Conservation (phyloP, 2,797 vertebrate genomes). For the Agapornis canus region DNA sequence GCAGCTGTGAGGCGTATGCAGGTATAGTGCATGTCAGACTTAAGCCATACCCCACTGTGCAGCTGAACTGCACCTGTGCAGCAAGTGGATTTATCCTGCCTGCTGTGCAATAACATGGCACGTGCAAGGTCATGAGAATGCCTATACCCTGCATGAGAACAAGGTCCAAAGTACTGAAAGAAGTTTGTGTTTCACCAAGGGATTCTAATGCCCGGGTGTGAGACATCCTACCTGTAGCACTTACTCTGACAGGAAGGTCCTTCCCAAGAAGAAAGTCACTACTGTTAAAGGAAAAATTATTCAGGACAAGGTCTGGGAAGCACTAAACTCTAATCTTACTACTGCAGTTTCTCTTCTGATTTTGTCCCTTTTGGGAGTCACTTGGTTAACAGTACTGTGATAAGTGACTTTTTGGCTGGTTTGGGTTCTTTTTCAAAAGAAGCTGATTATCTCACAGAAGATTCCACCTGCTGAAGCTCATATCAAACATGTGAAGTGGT, state of each 20-base stretch:
- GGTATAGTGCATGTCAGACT: neutral
- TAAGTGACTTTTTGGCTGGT: neutral
- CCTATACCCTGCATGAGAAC: neutral
- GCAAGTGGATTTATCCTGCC: neutral
- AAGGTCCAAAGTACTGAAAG: neutral
- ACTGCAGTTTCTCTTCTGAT: neutral
- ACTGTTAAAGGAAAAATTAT: neutral
- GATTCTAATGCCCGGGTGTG: neutral
- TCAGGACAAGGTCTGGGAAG: neutral
- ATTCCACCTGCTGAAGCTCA: neutral
- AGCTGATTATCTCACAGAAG: neutral
- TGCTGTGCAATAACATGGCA: fast-evolving
- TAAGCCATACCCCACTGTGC: neutral
- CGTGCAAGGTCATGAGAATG: neutral
- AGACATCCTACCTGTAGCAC: neutral
- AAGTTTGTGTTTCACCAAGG: neutral
- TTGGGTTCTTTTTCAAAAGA: neutral
- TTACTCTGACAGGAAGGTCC: neutral
- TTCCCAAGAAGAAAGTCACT: neutral
- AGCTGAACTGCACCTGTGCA: neutral
- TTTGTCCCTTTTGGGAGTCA: neutral
- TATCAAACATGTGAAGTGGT: neutral
- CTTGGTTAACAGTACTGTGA: neutral
- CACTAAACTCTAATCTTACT: neutral
- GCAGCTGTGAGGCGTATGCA: neutral